Evolutionary conservation across 2,797 vertebrate genomes (phyloP), one percentile per base, ranked within the genome.

Genomic region (Ficedula albicollis): DNA sequence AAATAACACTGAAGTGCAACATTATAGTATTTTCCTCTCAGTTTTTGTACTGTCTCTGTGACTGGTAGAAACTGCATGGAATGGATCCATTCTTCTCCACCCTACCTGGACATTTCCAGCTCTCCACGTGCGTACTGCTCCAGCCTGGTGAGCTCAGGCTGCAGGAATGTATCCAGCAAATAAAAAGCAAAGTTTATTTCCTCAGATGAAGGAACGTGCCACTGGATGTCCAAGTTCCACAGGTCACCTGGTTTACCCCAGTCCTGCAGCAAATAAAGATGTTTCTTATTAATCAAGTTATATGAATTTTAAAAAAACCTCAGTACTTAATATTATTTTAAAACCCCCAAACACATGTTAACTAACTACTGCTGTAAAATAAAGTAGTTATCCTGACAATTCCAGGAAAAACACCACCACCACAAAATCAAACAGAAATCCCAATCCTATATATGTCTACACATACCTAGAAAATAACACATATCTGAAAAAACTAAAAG

Each of bases 221-320:
- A 99, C 83, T 98, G 98, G 92, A 99, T 99, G 59, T 99, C 98
- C 88, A 99, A 97, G 94, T 99, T 98, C 98, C 98, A 98, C 63
- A 99, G 95, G 95, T 99, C 99, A 29, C 99, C 99, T 36, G 99
- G 98, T 49, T 98, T 99, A 95, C 99, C 99, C 99, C 99, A 99
- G 96, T 99, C 99, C 99, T 99, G 83, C 7, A 97, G 63, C 41
- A 96, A 78, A 92, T 1, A 95, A 25, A 93, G 32, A 74, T 9
- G 62, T 15, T 68, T 62, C 46, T 25, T 68, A 56, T 69, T 91
- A 70, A 93, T 51, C 60, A 90, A 92, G 41, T 26, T 38, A 34
- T 13, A 7, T 60, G 43, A 91, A 51, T 7, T 34, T 1, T 2
- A 48, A 75, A 73, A 69, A 46, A 25, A 25, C 4, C 7, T 1